These are phyloP conservation scores for Euleptes europaea DNA, from an alignment of 2,113 vertebrate genomes.

Conservation along the genomic window DNA sequence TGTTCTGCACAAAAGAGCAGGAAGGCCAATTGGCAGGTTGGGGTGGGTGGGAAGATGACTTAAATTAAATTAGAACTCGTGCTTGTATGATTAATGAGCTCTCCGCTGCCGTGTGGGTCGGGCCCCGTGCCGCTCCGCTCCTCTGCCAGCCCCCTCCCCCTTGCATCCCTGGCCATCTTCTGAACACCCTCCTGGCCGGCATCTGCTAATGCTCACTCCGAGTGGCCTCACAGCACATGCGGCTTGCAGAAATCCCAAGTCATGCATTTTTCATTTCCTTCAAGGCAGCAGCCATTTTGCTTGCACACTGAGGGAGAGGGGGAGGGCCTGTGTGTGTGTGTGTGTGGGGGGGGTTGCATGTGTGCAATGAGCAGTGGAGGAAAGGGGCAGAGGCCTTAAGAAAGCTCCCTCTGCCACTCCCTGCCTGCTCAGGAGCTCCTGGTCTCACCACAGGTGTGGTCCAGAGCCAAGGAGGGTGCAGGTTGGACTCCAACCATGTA, in stretches of 20 bases:
- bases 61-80: too few relatives aligned
- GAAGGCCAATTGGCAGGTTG: neutral
- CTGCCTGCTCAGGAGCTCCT: neutral
- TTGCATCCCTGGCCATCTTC: too few relatives aligned
- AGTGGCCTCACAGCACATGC: constrained; percentile 18
- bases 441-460: neutral
- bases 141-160: too few relatives aligned
- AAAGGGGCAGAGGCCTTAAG: neutral
- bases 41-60: neutral
- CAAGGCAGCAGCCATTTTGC: constrained; percentile 50
- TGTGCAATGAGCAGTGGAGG: neutral
- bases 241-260: constrained; percentile 37
- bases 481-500: neutral
- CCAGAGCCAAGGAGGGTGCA: neutral
- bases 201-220: neutral
- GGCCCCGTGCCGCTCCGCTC: too few relatives aligned
- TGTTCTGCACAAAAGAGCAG: neutral
- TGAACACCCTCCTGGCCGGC: neutral
- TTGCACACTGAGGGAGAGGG: constrained; percentile 6
- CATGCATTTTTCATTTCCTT: constrained; percentile 56
- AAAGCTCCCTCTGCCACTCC: neutral
- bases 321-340: neutral
- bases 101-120: neutral
- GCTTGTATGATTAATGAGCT: neutral
- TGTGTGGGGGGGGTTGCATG: rapidly evolving